These are phyloP conservation scores for Arbacia lixula DNA, from an alignment of 53 echinoderm and acorn worm genomes.

Conservation along the genomic window DNA sequence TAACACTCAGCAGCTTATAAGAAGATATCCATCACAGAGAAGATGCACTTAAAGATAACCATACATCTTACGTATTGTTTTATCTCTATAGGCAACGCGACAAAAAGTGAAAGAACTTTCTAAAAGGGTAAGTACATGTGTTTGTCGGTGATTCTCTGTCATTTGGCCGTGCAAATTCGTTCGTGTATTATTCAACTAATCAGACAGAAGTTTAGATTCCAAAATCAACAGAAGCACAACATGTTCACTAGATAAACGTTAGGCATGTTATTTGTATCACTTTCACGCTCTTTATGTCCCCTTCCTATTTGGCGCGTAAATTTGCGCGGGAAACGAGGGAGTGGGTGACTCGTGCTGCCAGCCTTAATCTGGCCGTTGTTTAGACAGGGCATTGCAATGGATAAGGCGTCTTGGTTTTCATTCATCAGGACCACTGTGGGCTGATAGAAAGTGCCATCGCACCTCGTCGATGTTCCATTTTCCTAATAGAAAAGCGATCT, in stretches of 20 bases:
- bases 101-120: conserved; percentile 71
- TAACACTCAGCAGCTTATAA: no score
- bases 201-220: no score
- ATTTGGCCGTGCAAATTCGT: no score
- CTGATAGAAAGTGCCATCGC: conserved; percentile 51
- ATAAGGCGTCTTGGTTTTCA: conserved; percentile 52
- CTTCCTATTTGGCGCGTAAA: conserved; percentile 3
- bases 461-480: conserved; percentile 74
- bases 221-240: no score
- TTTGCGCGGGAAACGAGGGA: not conserved
- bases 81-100: conserved; percentile 61
- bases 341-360: conserved; percentile 1
- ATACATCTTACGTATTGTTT: not conserved
- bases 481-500: conserved; percentile 70
- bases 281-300: not conserved
- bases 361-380: conserved; percentile 35
- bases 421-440: conserved; percentile 34
- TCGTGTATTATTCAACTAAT: no score
- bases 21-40: no score
- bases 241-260: not conserved
- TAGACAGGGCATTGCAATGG: conserved; percentile 51
- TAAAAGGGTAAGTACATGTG: conserved; percentile 64
- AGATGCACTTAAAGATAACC: not conserved
- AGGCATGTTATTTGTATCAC: conserved; percentile 15
- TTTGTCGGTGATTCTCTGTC: no score